These are phyloP conservation scores for Sternotherus odoratus DNA, from an alignment of 2,797 vertebrate species.

Conservation along the genomic window DNA sequence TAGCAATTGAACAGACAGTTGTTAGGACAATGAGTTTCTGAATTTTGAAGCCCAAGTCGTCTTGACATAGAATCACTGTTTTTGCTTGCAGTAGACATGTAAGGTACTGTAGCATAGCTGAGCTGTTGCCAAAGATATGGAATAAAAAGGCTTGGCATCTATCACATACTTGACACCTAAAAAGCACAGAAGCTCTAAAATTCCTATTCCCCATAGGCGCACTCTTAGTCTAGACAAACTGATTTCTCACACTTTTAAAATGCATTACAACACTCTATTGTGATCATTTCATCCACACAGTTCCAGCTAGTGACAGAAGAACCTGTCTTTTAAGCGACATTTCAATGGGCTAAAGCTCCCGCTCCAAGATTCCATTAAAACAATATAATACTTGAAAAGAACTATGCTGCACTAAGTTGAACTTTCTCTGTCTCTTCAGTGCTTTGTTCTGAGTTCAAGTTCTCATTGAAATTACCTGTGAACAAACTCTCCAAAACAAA, in stretches of 20 bases:
- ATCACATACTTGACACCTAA: constrained; percentile 91
- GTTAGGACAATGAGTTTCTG: constrained; percentile 75
- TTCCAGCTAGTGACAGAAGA: constrained; percentile 81
- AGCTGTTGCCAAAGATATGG: constrained; percentile 83
- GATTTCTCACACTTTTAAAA: constrained; percentile 89
- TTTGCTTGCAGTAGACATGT: constrained; percentile 72
- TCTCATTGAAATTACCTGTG: constrained; percentile 75
- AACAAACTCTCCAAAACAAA: constrained; percentile 71
- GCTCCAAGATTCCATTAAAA: constrained; percentile 80
- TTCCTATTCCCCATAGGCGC: constrained; percentile 76
- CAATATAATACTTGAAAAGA: constrained; percentile 82
- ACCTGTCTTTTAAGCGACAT: constrained; percentile 80
- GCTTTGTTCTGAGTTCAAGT: constrained; percentile 75
- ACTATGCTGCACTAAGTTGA: constrained; percentile 75
- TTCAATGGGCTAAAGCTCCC: constrained; percentile 81
- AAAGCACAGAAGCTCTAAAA: constrained; percentile 85
- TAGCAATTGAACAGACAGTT: constrained; percentile 71
- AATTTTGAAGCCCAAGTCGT: constrained; percentile 71
- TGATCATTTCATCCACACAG: constrained; percentile 81
- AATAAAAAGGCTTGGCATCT: constrained; percentile 89
- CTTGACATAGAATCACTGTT: constrained; percentile 71
- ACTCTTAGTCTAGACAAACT: constrained; percentile 86
- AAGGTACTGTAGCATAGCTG: constrained; percentile 75
- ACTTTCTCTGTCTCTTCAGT: constrained; percentile 71
- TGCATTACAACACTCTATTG: constrained; percentile 84